Evolutionary conservation across 2,888 invertebrate species (phyloP), one percentile per base, ranked within the genome.

Genomic region (Allygus modestus): DNA sequence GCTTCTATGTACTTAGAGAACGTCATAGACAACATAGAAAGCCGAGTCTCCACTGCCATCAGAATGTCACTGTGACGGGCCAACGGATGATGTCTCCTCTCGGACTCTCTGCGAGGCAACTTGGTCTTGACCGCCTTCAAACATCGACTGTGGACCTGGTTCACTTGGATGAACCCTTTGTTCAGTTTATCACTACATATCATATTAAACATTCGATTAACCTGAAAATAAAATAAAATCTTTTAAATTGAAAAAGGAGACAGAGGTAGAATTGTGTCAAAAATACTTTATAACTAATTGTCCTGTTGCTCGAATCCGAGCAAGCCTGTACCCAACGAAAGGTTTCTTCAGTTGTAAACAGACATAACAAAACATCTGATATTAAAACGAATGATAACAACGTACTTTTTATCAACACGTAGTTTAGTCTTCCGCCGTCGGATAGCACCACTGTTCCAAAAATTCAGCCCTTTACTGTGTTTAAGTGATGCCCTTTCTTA

Each of bases 11-110:
- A 97, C 91, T 97, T 97, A 84, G 94, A 93, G 89, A 96, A 98
- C 0, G 98, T 98, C 97, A 98, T 98, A 54, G 96, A 95, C 17
- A 98, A 92, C 94, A 98, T 96, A 0, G 97, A 97, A 81, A 98
- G 94, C 31, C 98, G 92, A 0, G 98, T 98, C 90, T 98, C 98
- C 83, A 98, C 94, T 0, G 97, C 97, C 0, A 96, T 96, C 41
- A 98, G 91, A 87, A 98, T 97, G 88, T 98, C 97, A 86, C 96
- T 96, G 91, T 98, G 97, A n/a, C 97, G 93, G 0, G 97, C 94
- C 84, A 98, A 90, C 0, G 95, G 95, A 90, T 98, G 98, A 88
- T 94, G 94, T 87, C 97, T 93, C 89, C 98, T 92, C 89, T 98
- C 98, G 0, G 97, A 97, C 90, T 98, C 98, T 83, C 98, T 91